Percentiles rank a stretch among this genome's conserved stretches.
phyloP scores from a whole-genome alignment of 2,888 invertebrate species.

The Merodon equestris region DNA sequence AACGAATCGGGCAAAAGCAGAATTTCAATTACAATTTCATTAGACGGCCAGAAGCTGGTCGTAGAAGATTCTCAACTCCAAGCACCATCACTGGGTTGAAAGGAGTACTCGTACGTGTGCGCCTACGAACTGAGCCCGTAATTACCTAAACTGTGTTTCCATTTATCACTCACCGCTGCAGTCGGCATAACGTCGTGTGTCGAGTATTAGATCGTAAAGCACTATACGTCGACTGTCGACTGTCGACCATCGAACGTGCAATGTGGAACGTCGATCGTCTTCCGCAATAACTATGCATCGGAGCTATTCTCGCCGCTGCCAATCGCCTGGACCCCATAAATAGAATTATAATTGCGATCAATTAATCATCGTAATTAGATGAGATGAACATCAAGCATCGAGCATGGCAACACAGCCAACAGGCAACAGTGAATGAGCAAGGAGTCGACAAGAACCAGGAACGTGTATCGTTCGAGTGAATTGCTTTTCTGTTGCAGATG shows the following conservation, averaged over 20 bases:
- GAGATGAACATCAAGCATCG: slow-evolving; percentile 56
- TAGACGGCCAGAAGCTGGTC: slow-evolving; percentile 64
- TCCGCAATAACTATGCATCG: no score
- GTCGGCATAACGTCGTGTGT: neutral
- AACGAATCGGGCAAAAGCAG: slow-evolving; percentile 32
- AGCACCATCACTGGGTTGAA: neutral
- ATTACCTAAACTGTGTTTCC: slow-evolving; percentile 69
- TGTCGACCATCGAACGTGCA: no score
- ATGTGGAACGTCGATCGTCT: no score
- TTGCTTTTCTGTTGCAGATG: slow-evolving; percentile 35
- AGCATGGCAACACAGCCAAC: no score
- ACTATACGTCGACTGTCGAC: no score
- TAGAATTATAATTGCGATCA: slow-evolving; percentile 74
- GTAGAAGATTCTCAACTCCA: slow-evolving; percentile 16
- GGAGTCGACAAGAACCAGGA: no score
- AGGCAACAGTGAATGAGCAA: no score
- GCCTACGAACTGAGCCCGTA: slow-evolving; percentile 65
- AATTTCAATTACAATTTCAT: slow-evolving; percentile 69
- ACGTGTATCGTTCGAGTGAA: no score
- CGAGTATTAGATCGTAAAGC: no score
- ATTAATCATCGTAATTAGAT: slow-evolving; percentile 75
- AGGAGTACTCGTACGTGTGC: slow-evolving; percentile 47
- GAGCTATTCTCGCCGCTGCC: slow-evolving; percentile 47
- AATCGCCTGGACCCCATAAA: slow-evolving; percentile 69
- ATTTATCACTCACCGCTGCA: slow-evolving; percentile 65